A percentile compares a stretch with the other conserved stretches of the same genome.
These are phyloP conservation scores for Didymodactylos carnosus DNA, from an alignment of 2,888 invertebrate species.

Conservation along the genomic window DNA sequence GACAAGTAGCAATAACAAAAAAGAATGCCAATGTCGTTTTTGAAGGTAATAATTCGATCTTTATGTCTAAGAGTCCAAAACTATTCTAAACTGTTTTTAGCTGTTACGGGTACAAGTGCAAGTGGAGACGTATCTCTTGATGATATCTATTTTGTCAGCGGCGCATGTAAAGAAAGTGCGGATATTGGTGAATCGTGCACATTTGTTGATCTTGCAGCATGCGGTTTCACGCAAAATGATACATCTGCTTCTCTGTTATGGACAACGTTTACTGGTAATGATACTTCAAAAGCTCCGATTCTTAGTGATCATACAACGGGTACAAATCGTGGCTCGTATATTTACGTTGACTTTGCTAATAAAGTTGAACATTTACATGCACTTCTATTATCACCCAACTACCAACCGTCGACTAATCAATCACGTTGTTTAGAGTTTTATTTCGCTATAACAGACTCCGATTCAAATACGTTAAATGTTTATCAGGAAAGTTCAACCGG, in stretches of 20 bases:
- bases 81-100: background rate
- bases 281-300: background rate
- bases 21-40: background rate
- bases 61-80: background rate
- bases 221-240: conserved; percentile 2
- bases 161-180: conserved; percentile 8
- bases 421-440: conserved; percentile 12
- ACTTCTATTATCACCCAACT: background rate
- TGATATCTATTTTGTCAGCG: conserved; percentile 11
- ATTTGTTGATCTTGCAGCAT: background rate
- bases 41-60: background rate
- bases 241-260: background rate
- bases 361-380: conserved; percentile 2
- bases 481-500: background rate
- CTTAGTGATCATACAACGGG: conserved; percentile 16
- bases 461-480: conserved; percentile 2
- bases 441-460: background rate
- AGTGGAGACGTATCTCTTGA: conserved; percentile 15
- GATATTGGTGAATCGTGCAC: conserved; percentile 5
- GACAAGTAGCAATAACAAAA: background rate
- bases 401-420: background rate
- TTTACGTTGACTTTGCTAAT: conserved; percentile 11
- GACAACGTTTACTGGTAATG: background rate
- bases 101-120: background rate
- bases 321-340: conserved; percentile 14